Evolutionary conservation across 2,113 vertebrate species (phyloP), one percentile per base, ranked within the genome.

Genomic region (Erinaceus europaeus): DNA sequence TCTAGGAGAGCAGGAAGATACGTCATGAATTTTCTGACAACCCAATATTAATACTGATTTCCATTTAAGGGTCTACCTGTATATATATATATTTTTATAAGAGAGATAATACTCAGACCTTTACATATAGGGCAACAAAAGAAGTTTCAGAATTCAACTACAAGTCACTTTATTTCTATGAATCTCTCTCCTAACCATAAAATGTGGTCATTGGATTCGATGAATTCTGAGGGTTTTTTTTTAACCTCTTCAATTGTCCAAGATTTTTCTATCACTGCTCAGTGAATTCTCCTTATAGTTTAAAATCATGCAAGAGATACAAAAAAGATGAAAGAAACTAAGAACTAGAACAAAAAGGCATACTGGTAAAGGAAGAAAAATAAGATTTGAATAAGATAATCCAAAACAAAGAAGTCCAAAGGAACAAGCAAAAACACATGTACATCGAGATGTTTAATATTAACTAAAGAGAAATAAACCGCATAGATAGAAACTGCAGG

Each of bases 11-110:
- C n/a, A n/a, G n/a, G n/a, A n/a, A n/a, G n/a, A n/a, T n/a, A n/a
- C n/a, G n/a, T n/a, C n/a, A n/a, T n/a, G n/a, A n/a, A n/a, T n/a
- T n/a, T n/a, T n/a, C n/a, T n/a, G n/a, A n/a, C n/a, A n/a, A n/a
- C n/a, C n/a, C n/a, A n/a, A n/a, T n/a, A n/a, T n/a, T 69, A 72
- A 82, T 80, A 72, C 36, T 77, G 65, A 84, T 57, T 84, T 91
- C 36, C 38, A 79, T 10, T 81, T 61, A 81, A 32, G 23, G 9
- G 5, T 76, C 1, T 38, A 71, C n/a, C 72, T 67, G 3, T n/a
- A 61, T 80, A 40, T 74, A n/a, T n/a, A n/a, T n/a, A 32, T 50
- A 84, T 65, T 78, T 78, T 78, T 62, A 62, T 7, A 90, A 59
- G 14, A 17, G 73, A 84, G 81, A 34, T 62, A 80, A 76, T n/a